A percentile compares a stretch with the other conserved stretches of the same genome.
phyloP scores from a whole-genome alignment of 1,140 invertebrate genomes.

The Hermatobates lingyangjiaoensis region DNA sequence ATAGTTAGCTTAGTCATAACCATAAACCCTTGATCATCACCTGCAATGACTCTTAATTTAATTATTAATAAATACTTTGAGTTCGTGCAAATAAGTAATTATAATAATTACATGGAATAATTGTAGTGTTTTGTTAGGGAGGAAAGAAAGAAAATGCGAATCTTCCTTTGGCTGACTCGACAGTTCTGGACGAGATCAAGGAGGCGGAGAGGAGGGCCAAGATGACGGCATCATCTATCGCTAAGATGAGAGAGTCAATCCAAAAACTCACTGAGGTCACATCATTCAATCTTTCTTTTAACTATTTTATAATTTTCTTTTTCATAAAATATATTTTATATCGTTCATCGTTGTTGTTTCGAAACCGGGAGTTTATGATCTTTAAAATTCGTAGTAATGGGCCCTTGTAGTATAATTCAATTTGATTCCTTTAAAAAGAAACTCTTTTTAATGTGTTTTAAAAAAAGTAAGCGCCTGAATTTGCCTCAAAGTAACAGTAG shows the following conservation, averaged over 20 bases:
- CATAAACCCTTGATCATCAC: no score
- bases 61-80: no score
- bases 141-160: no score
- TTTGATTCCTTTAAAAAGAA: not conserved
- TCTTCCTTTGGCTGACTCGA: slow-evolving; percentile 6
- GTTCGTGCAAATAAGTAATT: no score
- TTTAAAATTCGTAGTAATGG: not conserved
- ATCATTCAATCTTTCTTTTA: not conserved
- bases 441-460: not conserved
- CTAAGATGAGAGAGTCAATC: slow-evolving; percentile 1
- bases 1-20: no score
- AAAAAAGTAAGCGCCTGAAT: not conserved
- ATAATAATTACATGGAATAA: no score
- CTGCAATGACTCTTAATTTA: no score
- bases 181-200: slow-evolving; percentile 5
- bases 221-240: slow-evolving; percentile 3
- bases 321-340: not conserved
- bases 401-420: not conserved
- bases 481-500: not conserved
- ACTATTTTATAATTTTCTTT: not conserved
- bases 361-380: not conserved
- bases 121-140: no score
- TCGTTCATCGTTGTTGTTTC: not conserved
- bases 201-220: slow-evolving; percentile 6
- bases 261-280: slow-evolving; percentile 2